Evolutionary conservation across 30 jellyfish, hydroid and myxozoan species (phyloP), one percentile per base, ranked within the genome.

Genomic region (Chrysaora quinquecirrha): DNA sequence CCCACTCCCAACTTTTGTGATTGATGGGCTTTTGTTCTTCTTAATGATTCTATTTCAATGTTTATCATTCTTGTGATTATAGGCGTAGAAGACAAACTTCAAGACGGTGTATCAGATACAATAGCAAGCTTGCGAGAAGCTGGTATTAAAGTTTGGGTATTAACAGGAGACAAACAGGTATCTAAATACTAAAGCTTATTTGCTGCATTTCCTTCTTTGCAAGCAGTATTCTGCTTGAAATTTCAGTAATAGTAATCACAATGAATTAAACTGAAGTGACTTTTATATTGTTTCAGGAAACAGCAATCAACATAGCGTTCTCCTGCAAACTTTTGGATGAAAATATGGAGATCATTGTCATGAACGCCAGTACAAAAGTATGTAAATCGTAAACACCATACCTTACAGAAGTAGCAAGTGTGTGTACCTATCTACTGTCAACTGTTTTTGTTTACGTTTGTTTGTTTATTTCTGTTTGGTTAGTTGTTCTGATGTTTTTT

Each of bases 161-260:
- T 95, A 29, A 95, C 99, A 7, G 99, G 99, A 24, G 99, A 95
- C 84, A 95, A 95, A 62, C 99, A 85, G 94, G 99, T 89, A 30
- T 30, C 27, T 34, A 52, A 1, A 28, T 12, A n/a, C n/a, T 62
- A 12, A 11, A 10, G 34, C 60, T 16, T 34, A 30, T 64, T 20
- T 43, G n/a, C 10, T 43, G 73, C 34, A 2, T 19, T 9, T 20
- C 70, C 12, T 10, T 9, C 21, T 61, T 61, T 12, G 11, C 19
- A 11, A 16, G 12, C 73, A 9, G 9, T 61, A 24, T 9, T 66
- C 14, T 30, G 79, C 30, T 30, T 66, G 19, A n/a, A n/a, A n/a
- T n/a, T n/a, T n/a, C n/a, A n/a, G n/a, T n/a, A n/a, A n/a, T n/a
- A n/a, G n/a, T n/a, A n/a, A n/a, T n/a, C n/a, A n/a, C n/a, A n/a